A percentile compares a stretch with the other conserved stretches of the same genome.
Conservation (phyloP, 2,888 invertebrate genomes). For the Temnothorax ravouxi region DNA sequence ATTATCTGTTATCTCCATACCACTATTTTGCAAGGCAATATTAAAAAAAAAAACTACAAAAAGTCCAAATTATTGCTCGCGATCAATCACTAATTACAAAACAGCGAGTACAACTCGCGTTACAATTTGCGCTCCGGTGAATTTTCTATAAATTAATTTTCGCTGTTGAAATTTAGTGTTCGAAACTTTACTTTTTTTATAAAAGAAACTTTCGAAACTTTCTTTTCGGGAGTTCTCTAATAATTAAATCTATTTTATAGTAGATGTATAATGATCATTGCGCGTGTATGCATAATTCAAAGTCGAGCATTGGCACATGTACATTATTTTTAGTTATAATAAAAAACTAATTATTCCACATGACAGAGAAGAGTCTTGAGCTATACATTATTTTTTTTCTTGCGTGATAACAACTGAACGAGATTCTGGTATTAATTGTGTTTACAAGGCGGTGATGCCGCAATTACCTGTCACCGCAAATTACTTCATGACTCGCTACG, state of each 20-base stretch:
- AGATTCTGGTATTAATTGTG: conserved; percentile 30
- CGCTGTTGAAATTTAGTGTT: neutral
- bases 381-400: conserved; percentile 14
- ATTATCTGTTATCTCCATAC: neutral
- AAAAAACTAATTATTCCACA: neutral
- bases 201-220: conserved; percentile 1
- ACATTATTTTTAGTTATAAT: neutral
- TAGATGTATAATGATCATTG: no score
- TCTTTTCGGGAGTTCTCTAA: neutral
- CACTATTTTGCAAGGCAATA: neutral
- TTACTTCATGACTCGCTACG: conserved; percentile 30
- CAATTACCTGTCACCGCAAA: conserved; percentile 36
- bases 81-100: conserved; percentile 20
- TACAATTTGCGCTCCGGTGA: neutral
- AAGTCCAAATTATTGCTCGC: conserved; percentile 18
- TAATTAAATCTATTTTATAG: neutral
- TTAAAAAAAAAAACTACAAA: neutral
- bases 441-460: conserved; percentile 16
- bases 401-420: neutral
- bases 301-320: neutral
- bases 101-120: neutral
- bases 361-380: neutral
- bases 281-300: neutral
- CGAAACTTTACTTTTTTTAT: neutral
- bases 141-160: conserved; percentile 13